Evolutionary conservation across 2,113 vertebrate species (phyloP).

Genomic region (Chaenocephalus aceratus): DNA sequence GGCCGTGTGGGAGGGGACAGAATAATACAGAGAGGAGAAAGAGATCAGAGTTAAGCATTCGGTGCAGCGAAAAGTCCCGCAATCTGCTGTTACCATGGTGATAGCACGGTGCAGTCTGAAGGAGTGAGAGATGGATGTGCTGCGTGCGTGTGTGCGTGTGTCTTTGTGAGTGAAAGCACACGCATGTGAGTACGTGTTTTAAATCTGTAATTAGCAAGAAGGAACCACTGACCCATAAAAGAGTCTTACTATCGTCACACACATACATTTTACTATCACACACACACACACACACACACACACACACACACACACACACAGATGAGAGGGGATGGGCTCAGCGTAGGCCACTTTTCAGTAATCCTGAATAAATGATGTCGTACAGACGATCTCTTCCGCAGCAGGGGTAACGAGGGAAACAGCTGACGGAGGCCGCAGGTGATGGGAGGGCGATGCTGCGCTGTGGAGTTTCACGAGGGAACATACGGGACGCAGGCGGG

Average conservation of each 20-base stretch:
- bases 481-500: constrained; percentile 50
- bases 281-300: constrained; percentile 34
- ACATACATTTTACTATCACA: constrained; percentile 1
- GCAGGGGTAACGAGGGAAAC: constrained; percentile 57
- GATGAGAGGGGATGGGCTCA: constrained; percentile 21
- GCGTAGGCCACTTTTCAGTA: constrained; percentile 73
- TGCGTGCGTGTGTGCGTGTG: not conserved
- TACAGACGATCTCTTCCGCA: constrained; percentile 48
- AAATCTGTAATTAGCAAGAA: constrained; percentile 71
- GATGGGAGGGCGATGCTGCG: constrained; percentile 49
- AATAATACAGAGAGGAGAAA: constrained; percentile 46
- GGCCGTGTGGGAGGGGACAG: constrained; percentile 38
- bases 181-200: constrained; percentile 53
- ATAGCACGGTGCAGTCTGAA: constrained; percentile 62
- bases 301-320: constrained; percentile 18
- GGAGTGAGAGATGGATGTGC: constrained; percentile 7
- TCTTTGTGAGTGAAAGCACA: constrained; percentile 24
- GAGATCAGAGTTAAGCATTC: constrained; percentile 71
- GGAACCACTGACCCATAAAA: constrained; percentile 73
- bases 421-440: constrained; percentile 55
- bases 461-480: constrained; percentile 36
- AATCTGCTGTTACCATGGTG: constrained; percentile 80
- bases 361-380: constrained; percentile 77
- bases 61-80: constrained; percentile 69
- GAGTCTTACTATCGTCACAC: constrained; percentile 50